phyloP scores from a whole-genome alignment of 2,888 invertebrate genomes.

The Drosophila colorata region DNA sequence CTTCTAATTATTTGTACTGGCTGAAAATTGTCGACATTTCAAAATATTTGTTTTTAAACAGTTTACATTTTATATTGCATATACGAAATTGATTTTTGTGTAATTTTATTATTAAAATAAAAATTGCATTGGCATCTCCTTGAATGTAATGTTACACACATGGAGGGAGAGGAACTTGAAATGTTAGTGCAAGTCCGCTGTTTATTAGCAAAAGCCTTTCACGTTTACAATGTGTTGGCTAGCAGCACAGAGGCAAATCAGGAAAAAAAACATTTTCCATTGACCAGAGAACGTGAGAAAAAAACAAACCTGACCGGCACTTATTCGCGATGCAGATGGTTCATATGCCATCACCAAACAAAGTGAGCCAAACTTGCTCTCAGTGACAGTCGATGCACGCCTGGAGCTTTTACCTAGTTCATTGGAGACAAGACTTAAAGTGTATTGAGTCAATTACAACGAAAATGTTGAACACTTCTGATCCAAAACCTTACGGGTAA shows the following conservation, averaged over 20 bases:
- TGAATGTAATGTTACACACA: background rate
- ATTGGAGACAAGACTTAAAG: conserved; percentile 65
- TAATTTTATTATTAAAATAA: too few species aligned
- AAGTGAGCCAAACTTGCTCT: conserved; percentile 42
- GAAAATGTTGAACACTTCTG: conserved; percentile 63
- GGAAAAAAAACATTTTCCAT: conserved; percentile 33
- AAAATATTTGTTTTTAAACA: too few species aligned
- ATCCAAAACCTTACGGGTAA: conserved; percentile 67
- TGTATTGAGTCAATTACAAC: conserved; percentile 51
- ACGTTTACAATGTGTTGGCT: conserved; percentile 33
- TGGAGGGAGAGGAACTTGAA: conserved; percentile 19
- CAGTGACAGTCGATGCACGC: conserved; percentile 30
- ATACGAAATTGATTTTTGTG: too few species aligned
- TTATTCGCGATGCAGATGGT: conserved; percentile 51
- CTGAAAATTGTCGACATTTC: too few species aligned
- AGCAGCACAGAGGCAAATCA: conserved; percentile 42
- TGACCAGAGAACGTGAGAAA: conserved; percentile 44
- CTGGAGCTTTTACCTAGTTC: conserved; percentile 33
- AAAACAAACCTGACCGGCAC: conserved; percentile 52
- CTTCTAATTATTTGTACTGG: too few species aligned
- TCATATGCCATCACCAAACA: conserved; percentile 40
- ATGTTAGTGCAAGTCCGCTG: conserved; percentile 22
- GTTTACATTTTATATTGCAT: too few species aligned
- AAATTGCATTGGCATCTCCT: too few species aligned
- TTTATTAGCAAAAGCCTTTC: conserved; percentile 49